These are phyloP conservation scores for Thelaira solivaga DNA, from an alignment of 2,888 invertebrate species.

Conservation along the genomic window DNA sequence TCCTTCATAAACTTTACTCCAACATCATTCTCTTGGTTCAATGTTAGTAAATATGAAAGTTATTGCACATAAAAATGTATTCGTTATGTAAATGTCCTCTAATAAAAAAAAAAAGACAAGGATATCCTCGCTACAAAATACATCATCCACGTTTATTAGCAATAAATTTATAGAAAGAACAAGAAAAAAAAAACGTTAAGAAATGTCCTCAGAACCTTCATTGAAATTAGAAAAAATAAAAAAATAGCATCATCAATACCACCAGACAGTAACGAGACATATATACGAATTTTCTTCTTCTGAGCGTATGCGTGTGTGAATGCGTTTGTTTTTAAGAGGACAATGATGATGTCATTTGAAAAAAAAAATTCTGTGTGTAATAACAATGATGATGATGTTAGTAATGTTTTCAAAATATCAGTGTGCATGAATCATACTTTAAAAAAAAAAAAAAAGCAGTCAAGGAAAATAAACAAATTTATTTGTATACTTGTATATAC, in stretches of 20 bases:
- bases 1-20: background rate
- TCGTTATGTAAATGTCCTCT: constrained; percentile 32
- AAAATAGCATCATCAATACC: constrained; percentile 25
- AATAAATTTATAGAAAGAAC: constrained; percentile 11
- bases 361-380: constrained; percentile 4
- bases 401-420: constrained; percentile 10
- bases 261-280: constrained; percentile 57
- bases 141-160: constrained; percentile 31
- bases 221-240: constrained; percentile 3
- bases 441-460: background rate
- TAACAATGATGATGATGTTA: background rate
- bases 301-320: background rate
- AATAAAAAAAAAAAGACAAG: constrained; percentile 25
- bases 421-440: constrained; percentile 31
- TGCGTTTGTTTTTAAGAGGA: too few relatives aligned
- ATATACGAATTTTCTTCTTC: background rate
- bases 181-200: background rate
- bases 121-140: constrained; percentile 8
- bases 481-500: too few relatives aligned
- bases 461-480: background rate
- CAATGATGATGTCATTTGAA: constrained; percentile 34
- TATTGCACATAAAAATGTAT: background rate
- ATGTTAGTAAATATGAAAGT: constrained; percentile 12
- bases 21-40: background rate
- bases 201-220: background rate